Percentiles rank a stretch among this genome's conserved stretches.
Evolutionary conservation across 2,888 invertebrate genomes (phyloP).

Genomic region (Drosophila diplacantha): DNA sequence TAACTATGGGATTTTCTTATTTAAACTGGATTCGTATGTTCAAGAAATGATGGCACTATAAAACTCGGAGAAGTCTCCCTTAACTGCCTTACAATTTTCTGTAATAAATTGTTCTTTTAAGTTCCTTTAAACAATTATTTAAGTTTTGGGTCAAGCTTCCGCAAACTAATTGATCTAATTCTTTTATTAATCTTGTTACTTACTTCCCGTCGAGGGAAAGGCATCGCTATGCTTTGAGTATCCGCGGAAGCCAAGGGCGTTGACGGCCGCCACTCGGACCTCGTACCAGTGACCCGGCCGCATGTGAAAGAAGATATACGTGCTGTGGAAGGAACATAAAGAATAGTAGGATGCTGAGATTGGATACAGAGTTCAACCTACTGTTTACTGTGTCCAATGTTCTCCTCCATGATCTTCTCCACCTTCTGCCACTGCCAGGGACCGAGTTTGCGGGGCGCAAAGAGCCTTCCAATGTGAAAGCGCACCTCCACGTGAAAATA

Average conservation of each 20-base stretch:
- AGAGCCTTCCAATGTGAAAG: slow-evolving; percentile 84
- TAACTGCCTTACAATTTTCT: neutral
- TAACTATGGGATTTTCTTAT: neutral
- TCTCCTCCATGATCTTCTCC: slow-evolving; percentile 73
- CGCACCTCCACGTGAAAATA: slow-evolving; percentile 82
- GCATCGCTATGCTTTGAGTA: slow-evolving; percentile 83
- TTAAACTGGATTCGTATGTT: too few relatives aligned
- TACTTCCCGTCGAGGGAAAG: slow-evolving; percentile 78
- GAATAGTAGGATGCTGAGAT: neutral
- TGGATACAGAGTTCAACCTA: slow-evolving; percentile 21
- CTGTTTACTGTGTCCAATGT: slow-evolving; percentile 60
- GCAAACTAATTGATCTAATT: neutral
- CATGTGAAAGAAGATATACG: slow-evolving; percentile 74
- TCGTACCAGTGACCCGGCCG: slow-evolving; percentile 87
- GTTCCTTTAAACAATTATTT: neutral
- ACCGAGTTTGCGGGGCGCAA: slow-evolving; percentile 82
- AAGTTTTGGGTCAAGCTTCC: neutral
- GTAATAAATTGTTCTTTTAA: neutral
- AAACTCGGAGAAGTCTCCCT: neutral
- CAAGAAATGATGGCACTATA: neutral
- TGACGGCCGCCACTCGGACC: slow-evolving; percentile 87
- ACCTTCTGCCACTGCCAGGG: slow-evolving; percentile 80
- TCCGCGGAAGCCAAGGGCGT: slow-evolving; percentile 84
- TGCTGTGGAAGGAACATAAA: slow-evolving; percentile 56
- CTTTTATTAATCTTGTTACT: slow-evolving; percentile 43